A percentile compares a stretch with the other conserved stretches of the same genome.
Evolutionary conservation across 2,888 invertebrate genomes (phyloP).

Genomic region (Nymphalis urticae): DNA sequence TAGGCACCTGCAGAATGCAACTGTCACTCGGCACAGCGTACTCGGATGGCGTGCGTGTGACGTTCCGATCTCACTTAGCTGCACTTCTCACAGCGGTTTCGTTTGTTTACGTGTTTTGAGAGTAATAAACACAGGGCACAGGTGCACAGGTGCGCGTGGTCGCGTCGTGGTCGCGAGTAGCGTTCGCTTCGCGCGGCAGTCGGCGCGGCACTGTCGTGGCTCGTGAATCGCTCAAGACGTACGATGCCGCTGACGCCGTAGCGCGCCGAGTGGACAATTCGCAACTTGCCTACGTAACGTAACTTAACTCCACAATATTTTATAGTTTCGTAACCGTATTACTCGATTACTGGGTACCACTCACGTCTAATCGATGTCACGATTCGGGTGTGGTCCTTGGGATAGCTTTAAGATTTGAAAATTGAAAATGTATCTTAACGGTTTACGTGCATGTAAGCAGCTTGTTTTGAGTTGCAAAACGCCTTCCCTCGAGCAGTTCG

Average conservation of each 20-base stretch:
- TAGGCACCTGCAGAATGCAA: conserved; percentile 77
- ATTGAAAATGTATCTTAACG: conserved; percentile 25
- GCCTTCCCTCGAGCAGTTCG: conserved; percentile 14
- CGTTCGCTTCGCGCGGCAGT: conserved; percentile 48
- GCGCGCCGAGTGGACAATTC: conserved; percentile 62
- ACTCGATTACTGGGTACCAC: conserved; percentile 71
- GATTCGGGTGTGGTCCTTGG: conserved; percentile 68
- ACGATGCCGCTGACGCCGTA: conserved; percentile 34
- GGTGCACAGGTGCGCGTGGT: conserved; percentile 56
- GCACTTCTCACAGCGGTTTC: conserved; percentile 55
- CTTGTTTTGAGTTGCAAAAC: conserved; percentile 24
- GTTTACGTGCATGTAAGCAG: conserved; percentile 25
- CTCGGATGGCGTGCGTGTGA: conserved; percentile 52
- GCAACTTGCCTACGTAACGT: conserved; percentile 70
- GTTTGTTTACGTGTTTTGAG: conserved; percentile 71
- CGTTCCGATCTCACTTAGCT: conserved; percentile 55
- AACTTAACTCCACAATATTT: conserved; percentile 78
- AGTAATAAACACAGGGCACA: conserved; percentile 64
- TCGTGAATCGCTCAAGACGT: conserved; percentile 29
- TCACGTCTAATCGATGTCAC: conserved; percentile 73
- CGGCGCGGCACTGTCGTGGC: conserved; percentile 53
- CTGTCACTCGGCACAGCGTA: conserved; percentile 59
- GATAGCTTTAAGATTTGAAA: conserved; percentile 39
- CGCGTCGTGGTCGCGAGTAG: conserved; percentile 40
- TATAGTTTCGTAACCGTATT: conserved; percentile 78